Evolutionary conservation across 2,888 invertebrate genomes (phyloP).

Genomic region (Orthonevra nobilis): DNA sequence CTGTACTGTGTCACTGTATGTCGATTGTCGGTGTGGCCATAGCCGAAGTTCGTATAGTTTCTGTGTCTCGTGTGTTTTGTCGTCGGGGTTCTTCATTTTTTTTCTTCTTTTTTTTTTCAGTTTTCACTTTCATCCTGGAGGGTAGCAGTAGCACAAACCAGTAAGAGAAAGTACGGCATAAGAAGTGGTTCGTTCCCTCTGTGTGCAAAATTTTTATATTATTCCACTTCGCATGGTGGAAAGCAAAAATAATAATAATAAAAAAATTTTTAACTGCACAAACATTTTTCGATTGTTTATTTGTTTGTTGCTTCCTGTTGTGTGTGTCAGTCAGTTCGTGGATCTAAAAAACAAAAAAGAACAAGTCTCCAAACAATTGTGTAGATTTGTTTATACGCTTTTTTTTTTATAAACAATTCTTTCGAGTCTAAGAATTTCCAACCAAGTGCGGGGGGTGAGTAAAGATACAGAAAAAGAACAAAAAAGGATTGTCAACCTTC

Average conservation of each 20-base stretch:
- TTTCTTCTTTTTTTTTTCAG: too few species aligned
- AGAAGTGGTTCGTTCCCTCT: conserved; percentile 76
- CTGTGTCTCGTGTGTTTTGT: conserved; percentile 29
- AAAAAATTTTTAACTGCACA: conserved; percentile 49
- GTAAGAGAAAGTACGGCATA: conserved; percentile 80
- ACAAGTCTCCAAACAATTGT: too few species aligned
- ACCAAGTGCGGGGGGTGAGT: too few species aligned
- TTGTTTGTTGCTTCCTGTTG: conserved; percentile 19
- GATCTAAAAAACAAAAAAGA: too few species aligned
- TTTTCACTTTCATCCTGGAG: conserved; percentile 72
- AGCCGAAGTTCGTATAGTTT: conserved; percentile 16
- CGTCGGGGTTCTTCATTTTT: too few species aligned
- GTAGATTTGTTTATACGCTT: too few species aligned
- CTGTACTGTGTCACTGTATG: conserved; percentile 18
- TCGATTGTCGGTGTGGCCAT: conserved; percentile 3
- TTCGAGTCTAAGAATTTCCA: background rate
- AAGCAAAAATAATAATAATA: conserved; percentile 17
- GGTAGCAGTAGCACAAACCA: conserved; percentile 72
- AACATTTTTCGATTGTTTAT: conserved; percentile 23
- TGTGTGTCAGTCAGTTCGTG: conserved; percentile 2
- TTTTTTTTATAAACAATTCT: background rate
- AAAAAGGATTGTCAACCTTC: background rate
- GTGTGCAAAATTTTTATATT: conserved; percentile 69
- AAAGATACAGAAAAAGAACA: background rate
- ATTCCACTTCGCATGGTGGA: conserved; percentile 65